phyloP scores from a whole-genome alignment of 1,140 invertebrate genomes.

The Atta cephalotes region DNA sequence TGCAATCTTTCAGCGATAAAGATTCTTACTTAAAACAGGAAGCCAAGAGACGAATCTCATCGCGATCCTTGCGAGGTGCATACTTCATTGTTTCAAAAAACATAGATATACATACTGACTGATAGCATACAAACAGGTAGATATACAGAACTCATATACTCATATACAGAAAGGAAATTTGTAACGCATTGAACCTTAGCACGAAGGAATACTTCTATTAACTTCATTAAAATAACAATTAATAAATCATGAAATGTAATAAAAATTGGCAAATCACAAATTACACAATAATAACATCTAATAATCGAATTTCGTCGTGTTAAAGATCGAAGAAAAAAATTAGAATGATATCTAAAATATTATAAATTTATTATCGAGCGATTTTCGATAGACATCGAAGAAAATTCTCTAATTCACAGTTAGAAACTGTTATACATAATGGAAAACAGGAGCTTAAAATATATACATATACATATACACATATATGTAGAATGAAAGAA shows the following conservation, averaged over 20 bases:
- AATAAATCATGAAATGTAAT: slow-evolving; percentile 3
- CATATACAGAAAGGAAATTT: slow-evolving; percentile 12
- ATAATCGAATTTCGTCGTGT: neutral
- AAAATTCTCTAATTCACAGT: neutral
- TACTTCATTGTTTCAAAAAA: slow-evolving; percentile 21
- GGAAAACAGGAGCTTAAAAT: slow-evolving; percentile 12
- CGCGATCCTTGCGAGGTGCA: slow-evolving; percentile 25
- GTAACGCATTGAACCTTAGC: slow-evolving; percentile 7
- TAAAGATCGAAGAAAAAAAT: slow-evolving; percentile 35
- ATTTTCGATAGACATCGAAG: neutral
- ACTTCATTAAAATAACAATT: neutral
- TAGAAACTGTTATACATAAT: slow-evolving; percentile 9
- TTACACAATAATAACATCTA: slow-evolving; percentile 11
- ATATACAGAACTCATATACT: neutral
- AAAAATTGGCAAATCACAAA: slow-evolving; percentile 17
- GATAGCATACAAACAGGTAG: slow-evolving; percentile 20
- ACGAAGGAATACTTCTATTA: neutral
- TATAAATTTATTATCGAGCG: slow-evolving; percentile 24
- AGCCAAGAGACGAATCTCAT: slow-evolving; percentile 26
- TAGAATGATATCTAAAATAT: slow-evolving; percentile 17
- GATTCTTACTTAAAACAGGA: slow-evolving; percentile 33
- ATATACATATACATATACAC: too few species aligned
- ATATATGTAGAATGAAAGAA: neutral
- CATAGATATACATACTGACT: neutral
- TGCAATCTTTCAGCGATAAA: slow-evolving; percentile 10